Evolutionary conservation across 2,888 invertebrate genomes (phyloP), one percentile per base, ranked within the genome.

Genomic region (Heterodera filipjevi): DNA sequence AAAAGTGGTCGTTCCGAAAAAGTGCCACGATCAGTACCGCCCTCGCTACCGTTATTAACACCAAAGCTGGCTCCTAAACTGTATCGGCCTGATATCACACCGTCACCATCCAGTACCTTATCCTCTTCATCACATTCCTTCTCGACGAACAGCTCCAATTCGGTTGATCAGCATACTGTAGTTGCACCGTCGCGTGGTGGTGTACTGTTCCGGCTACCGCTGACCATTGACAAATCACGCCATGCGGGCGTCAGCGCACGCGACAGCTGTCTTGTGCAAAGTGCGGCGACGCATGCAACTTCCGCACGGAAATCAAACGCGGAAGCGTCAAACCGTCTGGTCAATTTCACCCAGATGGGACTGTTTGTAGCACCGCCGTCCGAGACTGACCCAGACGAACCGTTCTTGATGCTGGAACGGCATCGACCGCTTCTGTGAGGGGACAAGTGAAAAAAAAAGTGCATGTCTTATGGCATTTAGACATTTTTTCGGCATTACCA

Each of bases 341-440:
- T 79, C 32, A 44, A 79, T 30, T 79, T 68, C 66, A 76, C 80
- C 19, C 79, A 81, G 19, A 74, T 81, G 64, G 81, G 81, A 5
- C 27, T 81, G 10, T 81, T 79, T 49, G 44, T 81, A 19, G 78
- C 82, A 53, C 81, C 81, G 22, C 39, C 81, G n/a, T 64, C 71
- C 8, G 82, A 81, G 22, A 72, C 81, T 22, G 81, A 81, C 44
- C 66, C 81, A 16, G 82, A 81, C 49, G 81, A 81, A 70, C 76
- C 81, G n/a, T 73, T 49, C 66, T 59, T 81, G 32, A 66, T 75
- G 27, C 53, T 78, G 16, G 78, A 77, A 49, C 49, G 74, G 44
- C 76, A 66, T 35, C 66, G 53, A 32, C 35, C 53, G 35, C 33
- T 72, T 35, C 49, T 75, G 68, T 44, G 64, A 73, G 33, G 46